These are phyloP conservation scores for Diplosoma virens DNA, from an alignment of 23 tunicate genomes.

Conservation along the genomic window DNA sequence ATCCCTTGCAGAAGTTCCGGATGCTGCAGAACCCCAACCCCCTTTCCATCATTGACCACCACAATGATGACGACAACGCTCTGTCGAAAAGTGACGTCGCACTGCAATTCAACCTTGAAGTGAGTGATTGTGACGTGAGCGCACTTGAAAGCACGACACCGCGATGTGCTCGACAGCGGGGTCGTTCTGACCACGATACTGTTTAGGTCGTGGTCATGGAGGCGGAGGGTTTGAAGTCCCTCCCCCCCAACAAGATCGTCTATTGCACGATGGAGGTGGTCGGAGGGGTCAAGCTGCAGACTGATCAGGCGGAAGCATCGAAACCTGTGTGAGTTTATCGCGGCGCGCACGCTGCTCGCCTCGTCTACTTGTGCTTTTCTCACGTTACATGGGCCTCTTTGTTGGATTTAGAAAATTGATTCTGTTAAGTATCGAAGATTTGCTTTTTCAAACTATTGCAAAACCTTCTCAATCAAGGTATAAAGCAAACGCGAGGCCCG, in stretches of 20 bases:
- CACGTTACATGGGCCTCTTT: no score
- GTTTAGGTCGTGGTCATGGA: slow-evolving; percentile 86
- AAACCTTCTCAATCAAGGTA: no score
- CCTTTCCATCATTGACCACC: slow-evolving; percentile 54
- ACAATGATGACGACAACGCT: slow-evolving; percentile 61
- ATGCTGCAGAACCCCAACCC: slow-evolving; percentile 42
- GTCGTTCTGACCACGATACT: no score
- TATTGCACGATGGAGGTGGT: slow-evolving; percentile 98
- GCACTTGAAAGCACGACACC: neutral
- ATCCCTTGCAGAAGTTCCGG: slow-evolving; percentile 46
- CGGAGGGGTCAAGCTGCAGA: slow-evolving; percentile 84
- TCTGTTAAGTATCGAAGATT: no score
- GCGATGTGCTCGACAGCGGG: neutral
- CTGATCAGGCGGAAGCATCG: slow-evolving; percentile 89
- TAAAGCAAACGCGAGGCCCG: no score
- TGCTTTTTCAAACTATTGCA: no score
- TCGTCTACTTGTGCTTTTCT: neutral
- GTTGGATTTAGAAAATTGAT: no score
- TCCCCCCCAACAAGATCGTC: slow-evolving; percentile 59
- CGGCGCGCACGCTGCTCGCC: neutral
- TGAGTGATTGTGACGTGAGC: slow-evolving; percentile 3
- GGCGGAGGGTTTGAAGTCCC: slow-evolving; percentile 78
- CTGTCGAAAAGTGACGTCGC: slow-evolving; percentile 87
- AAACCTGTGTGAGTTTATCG: slow-evolving; percentile 66
- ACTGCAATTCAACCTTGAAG: slow-evolving; percentile 76